These are phyloP conservation scores for Hydrozoanthus tunicans DNA, from an alignment of 64 coral and sea anemone genomes.

Conservation along the genomic window DNA sequence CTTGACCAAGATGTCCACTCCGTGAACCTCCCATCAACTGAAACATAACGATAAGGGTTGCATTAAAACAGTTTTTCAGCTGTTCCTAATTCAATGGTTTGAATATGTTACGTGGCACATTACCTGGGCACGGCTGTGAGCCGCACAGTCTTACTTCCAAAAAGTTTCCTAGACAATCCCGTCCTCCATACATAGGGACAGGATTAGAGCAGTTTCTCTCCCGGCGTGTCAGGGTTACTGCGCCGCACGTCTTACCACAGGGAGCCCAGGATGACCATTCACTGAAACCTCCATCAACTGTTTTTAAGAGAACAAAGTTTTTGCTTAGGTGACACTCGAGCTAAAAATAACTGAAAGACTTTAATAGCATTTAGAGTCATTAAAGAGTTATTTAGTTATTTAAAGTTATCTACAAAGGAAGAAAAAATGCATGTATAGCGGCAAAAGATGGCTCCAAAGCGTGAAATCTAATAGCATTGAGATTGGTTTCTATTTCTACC, in stretches of 20 bases:
- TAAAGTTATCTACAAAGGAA: too few relatives aligned
- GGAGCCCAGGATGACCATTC: constrained; percentile 61
- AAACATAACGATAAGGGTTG: background rate
- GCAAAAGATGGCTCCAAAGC: too few relatives aligned
- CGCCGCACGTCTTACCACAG: constrained; percentile 59
- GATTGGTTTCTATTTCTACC: too few relatives aligned
- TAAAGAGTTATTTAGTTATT: too few relatives aligned
- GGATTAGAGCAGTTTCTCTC: constrained; percentile 65
- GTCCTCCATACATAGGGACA: constrained; percentile 55
- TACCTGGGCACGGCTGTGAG: constrained; percentile 61
- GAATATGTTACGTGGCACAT: background rate
- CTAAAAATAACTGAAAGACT: too few relatives aligned
- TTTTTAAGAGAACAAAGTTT: background rate
- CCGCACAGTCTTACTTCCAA: constrained; percentile 45
- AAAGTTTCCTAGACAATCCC: constrained; percentile 51
- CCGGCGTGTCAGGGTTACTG: constrained; percentile 47
- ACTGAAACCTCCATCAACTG: constrained; percentile 66
- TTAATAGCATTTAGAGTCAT: too few relatives aligned
- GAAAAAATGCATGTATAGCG: too few relatives aligned
- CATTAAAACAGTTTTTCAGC: background rate
- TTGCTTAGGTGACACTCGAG: too few relatives aligned
- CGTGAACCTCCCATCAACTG: constrained; percentile 32
- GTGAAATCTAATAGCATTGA: too few relatives aligned
- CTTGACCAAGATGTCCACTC: constrained; percentile 63
- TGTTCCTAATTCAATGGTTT: background rate